Evolutionary conservation across 2,888 invertebrate genomes (phyloP), one percentile per base, ranked within the genome.

Genomic region (Trissolcus brochymenae): DNA sequence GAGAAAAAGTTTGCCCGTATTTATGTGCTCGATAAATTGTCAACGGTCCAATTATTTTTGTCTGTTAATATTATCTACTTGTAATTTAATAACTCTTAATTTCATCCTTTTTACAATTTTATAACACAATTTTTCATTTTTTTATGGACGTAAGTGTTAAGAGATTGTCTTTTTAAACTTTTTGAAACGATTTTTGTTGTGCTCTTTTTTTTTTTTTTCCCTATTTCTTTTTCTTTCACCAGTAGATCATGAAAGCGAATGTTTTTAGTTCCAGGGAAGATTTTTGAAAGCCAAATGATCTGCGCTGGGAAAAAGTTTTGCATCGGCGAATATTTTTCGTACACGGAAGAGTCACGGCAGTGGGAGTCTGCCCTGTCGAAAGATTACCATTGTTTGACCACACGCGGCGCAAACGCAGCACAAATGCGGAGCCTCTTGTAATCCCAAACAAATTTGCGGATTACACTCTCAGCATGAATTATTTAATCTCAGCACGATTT

Each of bases 361-460:
- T 57, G 76, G 80, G 76, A 72, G 68, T 71, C 55, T 70, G 59
- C 59, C 43, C 72, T 77, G 78, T 76, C 82, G 82, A 84, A 82
- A 82, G 83, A 83, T 84, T 82, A 83, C 81, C 82, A 83, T 83
- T 84, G 84, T 84, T 84, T 83, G 85, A 84, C 85, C 85, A 85
- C 85, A 85, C 84, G 85, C 83, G 80, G 84, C 71, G 84, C 82
- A 80, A 75, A 78, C 78, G 81, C 82, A 73, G 77, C 65, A 73
- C 66, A 78, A 77, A 80, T 72, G 70, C 73, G 67, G 78, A 78
- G 78, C 79, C 82, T 80, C 84, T 81, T 80, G 83, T 86, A 86
- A 87, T 87, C 85, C 85, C 84, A 84, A 85, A 86, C 87, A 86
- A 87, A 87, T 87, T 87, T 87, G 86, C 85, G 86, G 87, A 88